Conservation (phyloP, 2,797 vertebrate species). For the Schizothorax lantsangensis region DNA sequence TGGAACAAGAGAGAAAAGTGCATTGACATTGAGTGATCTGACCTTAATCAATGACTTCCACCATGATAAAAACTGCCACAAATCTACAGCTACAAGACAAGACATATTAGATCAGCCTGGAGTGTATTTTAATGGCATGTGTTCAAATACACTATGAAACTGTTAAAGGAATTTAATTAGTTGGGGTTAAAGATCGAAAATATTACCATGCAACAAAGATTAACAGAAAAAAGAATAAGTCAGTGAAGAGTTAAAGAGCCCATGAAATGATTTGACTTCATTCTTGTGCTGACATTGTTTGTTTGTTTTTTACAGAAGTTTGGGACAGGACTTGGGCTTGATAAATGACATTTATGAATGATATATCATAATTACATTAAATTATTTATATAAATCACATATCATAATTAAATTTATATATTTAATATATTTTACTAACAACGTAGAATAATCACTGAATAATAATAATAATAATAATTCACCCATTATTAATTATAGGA, state of each 20-base stretch:
- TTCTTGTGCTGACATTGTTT: neutral
- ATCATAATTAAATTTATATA: neutral
- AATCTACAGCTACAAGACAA: neutral
- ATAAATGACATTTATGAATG: neutral
- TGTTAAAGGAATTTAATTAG: neutral
- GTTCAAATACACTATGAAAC: neutral
- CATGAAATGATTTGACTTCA: neutral
- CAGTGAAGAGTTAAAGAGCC: neutral
- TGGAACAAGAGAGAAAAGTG: slow-evolving; percentile 58
- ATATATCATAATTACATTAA: neutral
- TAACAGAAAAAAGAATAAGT: neutral
- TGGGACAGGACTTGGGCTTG: neutral
- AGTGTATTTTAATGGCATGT: neutral
- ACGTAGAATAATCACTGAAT: neutral
- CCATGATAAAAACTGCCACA: neutral
- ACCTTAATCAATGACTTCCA: neutral
- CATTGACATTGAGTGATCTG: slow-evolving; percentile 10
- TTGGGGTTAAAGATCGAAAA: neutral
- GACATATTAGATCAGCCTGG: neutral
- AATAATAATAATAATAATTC: neutral
- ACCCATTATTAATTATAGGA: neutral
- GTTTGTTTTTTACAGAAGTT: neutral
- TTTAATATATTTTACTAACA: neutral
- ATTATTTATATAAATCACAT: too few species aligned
- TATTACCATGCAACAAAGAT: neutral